A percentile compares a stretch with the other conserved stretches of the same genome.
Conservation (phyloP, 2,797 vertebrate genomes). For the Hipposideros larvatus region DNA sequence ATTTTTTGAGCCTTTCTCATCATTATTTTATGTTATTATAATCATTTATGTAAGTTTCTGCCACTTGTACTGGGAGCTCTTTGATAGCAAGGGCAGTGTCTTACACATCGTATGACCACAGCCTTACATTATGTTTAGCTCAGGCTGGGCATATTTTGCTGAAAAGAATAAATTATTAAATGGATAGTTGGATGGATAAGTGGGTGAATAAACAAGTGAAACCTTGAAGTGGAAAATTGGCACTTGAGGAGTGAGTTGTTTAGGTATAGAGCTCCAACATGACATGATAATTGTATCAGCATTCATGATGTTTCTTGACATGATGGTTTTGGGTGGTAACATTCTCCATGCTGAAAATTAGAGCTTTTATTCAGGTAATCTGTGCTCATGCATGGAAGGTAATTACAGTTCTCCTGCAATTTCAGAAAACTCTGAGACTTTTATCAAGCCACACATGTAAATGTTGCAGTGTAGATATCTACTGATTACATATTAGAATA, state of each 20-base stretch:
- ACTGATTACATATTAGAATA: neutral
- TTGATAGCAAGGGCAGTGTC: neutral
- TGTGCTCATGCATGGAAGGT: neutral
- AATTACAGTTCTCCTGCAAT: neutral
- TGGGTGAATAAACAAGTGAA: neutral
- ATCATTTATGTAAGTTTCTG: neutral
- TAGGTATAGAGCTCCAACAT: neutral
- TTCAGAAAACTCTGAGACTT: neutral
- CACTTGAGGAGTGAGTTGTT: neutral
- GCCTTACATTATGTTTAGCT: neutral
- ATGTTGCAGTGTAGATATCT: neutral
- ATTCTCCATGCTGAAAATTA: constrained; percentile 3
- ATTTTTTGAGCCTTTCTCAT: neutral
- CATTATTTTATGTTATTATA: neutral
- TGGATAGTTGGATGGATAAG: neutral
- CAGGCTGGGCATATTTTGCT: neutral
- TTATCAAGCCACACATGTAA: neutral
- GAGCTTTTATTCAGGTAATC: neutral
- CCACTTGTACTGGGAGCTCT: neutral
- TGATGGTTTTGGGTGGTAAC: neutral
- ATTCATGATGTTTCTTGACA: neutral
- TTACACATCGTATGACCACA: neutral
- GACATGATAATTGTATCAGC: neutral
- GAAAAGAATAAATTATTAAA: constrained; percentile 5
- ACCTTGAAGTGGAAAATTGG: neutral